These are phyloP conservation scores for Ochropleura plecta DNA, from an alignment of 2,888 invertebrate species.

Conservation along the genomic window DNA sequence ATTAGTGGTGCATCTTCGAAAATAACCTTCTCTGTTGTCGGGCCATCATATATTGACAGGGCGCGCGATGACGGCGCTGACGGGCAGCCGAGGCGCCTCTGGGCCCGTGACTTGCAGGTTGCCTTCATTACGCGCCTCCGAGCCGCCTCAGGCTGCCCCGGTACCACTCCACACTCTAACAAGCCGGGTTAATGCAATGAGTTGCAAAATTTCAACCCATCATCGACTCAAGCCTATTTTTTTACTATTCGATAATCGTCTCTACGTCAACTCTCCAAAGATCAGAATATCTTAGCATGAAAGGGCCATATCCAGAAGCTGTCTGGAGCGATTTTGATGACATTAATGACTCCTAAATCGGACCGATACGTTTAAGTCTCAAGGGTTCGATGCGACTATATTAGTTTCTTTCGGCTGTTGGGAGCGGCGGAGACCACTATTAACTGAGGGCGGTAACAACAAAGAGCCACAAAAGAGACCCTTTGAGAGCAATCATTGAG, in stretches of 20 bases:
- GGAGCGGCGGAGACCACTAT: slow-evolving; percentile 74
- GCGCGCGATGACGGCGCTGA: slow-evolving; percentile 83
- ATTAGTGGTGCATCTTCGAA: slow-evolving; percentile 88
- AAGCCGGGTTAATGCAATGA: slow-evolving; percentile 90
- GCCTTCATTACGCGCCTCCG: slow-evolving; percentile 85
- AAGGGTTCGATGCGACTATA: slow-evolving; percentile 76
- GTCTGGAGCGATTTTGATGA: slow-evolving; percentile 83
- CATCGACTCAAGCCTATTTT: slow-evolving; percentile 63
- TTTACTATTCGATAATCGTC: slow-evolving; percentile 69
- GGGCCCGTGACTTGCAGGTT: slow-evolving; percentile 87
- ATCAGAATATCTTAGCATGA: slow-evolving; percentile 65
- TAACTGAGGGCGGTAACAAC: slow-evolving; percentile 83
- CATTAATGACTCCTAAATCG: slow-evolving; percentile 87
- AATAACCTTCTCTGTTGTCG: slow-evolving; percentile 88
- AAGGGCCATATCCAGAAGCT: slow-evolving; percentile 81
- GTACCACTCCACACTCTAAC: slow-evolving; percentile 81
- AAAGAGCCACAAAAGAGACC: slow-evolving; percentile 78
- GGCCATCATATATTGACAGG: slow-evolving; percentile 86
- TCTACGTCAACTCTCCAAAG: slow-evolving; percentile 67
- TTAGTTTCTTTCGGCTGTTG: slow-evolving; percentile 78
- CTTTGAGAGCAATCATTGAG: slow-evolving; percentile 80
- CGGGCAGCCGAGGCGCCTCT: slow-evolving; percentile 83
- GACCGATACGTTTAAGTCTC: slow-evolving; percentile 80
- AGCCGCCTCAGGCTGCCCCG: slow-evolving; percentile 60
- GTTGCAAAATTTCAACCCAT: slow-evolving; percentile 84